Conservation (phyloP, 2,888 invertebrate species). For the Morpho achilles region DNA sequence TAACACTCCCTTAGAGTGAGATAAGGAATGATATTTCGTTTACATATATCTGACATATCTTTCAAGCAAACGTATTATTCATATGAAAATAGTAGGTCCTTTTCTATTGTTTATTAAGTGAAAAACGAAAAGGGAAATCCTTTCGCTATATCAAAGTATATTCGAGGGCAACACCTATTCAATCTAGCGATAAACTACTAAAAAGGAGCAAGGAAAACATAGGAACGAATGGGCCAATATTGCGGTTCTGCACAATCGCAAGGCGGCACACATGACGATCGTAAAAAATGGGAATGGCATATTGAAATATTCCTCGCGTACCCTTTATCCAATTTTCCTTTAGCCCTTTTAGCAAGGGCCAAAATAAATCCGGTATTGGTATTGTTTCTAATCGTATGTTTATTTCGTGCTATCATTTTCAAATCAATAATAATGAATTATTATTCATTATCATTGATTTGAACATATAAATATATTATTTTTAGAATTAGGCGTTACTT, state of each 20-base stretch:
- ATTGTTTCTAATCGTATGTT: constrained; percentile 30
- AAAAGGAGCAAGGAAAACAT: constrained; percentile 43
- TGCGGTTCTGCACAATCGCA: constrained; percentile 62
- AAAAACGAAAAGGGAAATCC: too few relatives aligned
- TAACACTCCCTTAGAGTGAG: too few relatives aligned
- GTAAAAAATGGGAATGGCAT: constrained; percentile 74
- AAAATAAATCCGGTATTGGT: constrained; percentile 61
- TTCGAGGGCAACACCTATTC: constrained; percentile 18
- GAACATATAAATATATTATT: too few relatives aligned
- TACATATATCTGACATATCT: too few relatives aligned
- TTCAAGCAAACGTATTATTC: too few relatives aligned
- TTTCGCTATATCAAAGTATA: too few relatives aligned
- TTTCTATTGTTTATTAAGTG: too few relatives aligned
- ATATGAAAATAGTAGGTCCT: too few relatives aligned
- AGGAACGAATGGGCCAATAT: constrained; percentile 54
- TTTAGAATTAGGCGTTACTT: too few relatives aligned
- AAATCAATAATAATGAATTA: too few relatives aligned
- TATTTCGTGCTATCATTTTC: neutral
- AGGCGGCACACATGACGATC: constrained; percentile 66
- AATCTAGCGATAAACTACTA: constrained; percentile 45
- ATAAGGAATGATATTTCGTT: too few relatives aligned
- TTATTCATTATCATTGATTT: too few relatives aligned
- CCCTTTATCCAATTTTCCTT: constrained; percentile 68
- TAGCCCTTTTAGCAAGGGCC: constrained; percentile 45
- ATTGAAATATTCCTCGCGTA: constrained; percentile 72